Evolutionary conservation across 2,113 vertebrate species (phyloP).

Genomic region (Pogona vitticeps): DNA sequence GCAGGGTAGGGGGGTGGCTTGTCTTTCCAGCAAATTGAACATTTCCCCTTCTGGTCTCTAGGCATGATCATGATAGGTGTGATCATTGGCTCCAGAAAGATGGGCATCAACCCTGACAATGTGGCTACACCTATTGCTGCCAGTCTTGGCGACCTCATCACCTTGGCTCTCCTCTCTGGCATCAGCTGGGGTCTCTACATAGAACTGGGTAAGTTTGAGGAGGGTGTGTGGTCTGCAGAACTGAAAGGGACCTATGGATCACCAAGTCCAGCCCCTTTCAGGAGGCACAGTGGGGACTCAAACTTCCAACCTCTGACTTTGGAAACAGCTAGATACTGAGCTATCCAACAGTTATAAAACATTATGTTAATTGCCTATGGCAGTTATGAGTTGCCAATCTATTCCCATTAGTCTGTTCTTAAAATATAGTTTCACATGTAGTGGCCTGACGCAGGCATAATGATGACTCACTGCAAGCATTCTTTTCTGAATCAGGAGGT

Average conservation of each 20-base stretch:
- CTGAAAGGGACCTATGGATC: too few relatives aligned
- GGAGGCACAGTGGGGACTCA: too few relatives aligned
- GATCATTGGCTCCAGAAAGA: constrained; percentile 92
- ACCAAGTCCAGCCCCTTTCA: too few relatives aligned
- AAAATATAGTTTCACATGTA: background rate
- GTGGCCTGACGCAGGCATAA: background rate
- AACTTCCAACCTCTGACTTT: too few relatives aligned
- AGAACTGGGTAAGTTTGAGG: constrained; percentile 83
- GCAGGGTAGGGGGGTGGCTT: background rate
- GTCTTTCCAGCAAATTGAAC: background rate
- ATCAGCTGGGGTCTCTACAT: constrained; percentile 95
- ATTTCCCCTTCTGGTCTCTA: constrained; percentile 55
- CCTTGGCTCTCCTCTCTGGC: constrained; percentile 93
- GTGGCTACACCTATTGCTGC: constrained; percentile 97
- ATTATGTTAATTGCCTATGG: background rate
- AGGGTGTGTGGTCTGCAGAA: background rate
- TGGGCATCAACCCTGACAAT: constrained; percentile 97
- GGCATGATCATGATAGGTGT: constrained; percentile 98
- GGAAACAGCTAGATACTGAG: too few relatives aligned
- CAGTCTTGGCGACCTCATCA: constrained; percentile 96
- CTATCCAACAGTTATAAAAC: too few relatives aligned
- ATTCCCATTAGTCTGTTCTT: background rate
- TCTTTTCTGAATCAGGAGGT: background rate
- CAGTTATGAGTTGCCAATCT: background rate
- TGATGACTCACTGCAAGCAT: background rate